phyloP scores from a whole-genome alignment of 2,888 invertebrate genomes.

The Endotricha flammealis region DNA sequence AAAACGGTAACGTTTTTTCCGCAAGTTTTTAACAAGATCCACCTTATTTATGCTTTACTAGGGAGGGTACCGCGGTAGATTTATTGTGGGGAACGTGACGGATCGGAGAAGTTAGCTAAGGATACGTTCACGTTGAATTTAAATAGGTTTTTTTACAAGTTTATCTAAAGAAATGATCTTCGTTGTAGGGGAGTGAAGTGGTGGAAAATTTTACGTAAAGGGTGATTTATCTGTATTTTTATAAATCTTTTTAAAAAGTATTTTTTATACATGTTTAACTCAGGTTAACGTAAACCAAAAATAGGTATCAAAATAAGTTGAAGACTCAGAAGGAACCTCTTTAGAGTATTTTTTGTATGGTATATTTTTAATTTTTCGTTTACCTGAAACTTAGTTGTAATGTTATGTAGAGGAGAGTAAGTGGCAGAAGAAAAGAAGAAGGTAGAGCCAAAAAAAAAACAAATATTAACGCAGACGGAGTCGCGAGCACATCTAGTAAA shows the following conservation, averaged over 20 bases:
- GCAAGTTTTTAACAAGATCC: conserved; percentile 76
- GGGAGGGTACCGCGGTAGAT: conserved; percentile 57
- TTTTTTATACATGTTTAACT: background rate
- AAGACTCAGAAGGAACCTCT: too few species aligned
- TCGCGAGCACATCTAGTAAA: too few species aligned
- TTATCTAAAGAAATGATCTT: conserved; percentile 26
- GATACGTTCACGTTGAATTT: conserved; percentile 54
- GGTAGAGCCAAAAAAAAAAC: too few species aligned
- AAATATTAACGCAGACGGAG: too few species aligned
- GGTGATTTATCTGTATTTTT: too few species aligned
- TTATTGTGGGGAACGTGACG: conserved; percentile 69
- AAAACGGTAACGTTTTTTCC: conserved; percentile 62
- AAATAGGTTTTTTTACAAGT: conserved; percentile 51
- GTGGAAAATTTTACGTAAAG: background rate
- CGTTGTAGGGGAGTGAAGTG: conserved; percentile 14
- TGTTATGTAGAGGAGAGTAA: too few species aligned
- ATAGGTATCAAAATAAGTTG: too few species aligned
- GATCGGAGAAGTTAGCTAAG: conserved; percentile 57
- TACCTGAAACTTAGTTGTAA: too few species aligned
- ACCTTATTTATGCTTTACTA: conserved; percentile 68
- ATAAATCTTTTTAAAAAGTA: too few species aligned
- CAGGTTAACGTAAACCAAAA: conserved; percentile 7
- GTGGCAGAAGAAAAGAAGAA: too few species aligned
- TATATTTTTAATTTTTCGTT: too few species aligned
- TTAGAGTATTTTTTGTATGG: too few species aligned